Percentiles rank a stretch among this genome's conserved stretches.
Evolutionary conservation across 2,113 vertebrate species (phyloP).

Genomic region (Leucopsar rothschildi): DNA sequence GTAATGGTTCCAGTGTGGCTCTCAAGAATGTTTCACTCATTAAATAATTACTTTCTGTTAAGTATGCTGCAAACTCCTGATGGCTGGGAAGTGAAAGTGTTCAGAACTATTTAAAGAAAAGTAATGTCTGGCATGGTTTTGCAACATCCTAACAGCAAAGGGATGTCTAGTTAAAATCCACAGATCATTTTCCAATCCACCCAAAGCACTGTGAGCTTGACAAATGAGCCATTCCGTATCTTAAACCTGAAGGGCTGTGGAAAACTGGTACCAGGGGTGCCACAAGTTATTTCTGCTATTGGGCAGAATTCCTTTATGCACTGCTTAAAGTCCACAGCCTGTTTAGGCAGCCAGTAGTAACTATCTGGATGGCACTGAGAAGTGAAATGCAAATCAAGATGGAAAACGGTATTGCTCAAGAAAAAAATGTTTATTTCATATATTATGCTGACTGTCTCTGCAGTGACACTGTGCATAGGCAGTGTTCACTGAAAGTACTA

Average conservation of each 20-base stretch:
- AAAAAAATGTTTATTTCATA: not conserved
- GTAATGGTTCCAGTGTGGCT: not conserved
- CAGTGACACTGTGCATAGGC: not conserved
- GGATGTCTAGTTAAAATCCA: not conserved
- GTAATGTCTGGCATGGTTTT: not conserved
- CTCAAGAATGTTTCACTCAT: not conserved
- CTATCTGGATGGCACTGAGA: not conserved
- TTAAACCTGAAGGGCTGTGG: not conserved
- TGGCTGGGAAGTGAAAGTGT: not conserved
- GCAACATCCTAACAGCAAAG: not conserved
- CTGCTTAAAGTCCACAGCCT: not conserved
- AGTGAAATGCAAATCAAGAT: not conserved
- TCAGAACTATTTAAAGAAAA: not conserved
- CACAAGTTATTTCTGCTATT: not conserved
- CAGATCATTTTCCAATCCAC: not conserved
- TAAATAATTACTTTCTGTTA: not conserved
- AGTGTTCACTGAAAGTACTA: not conserved
- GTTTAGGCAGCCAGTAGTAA: not conserved
- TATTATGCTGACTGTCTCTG: not conserved
- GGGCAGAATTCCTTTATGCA: not conserved
- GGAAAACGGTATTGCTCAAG: not conserved
- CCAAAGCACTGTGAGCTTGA: not conserved
- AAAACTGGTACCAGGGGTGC: not conserved
- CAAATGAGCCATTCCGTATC: not conserved
- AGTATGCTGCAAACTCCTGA: not conserved